Evolutionary conservation across 1,140 invertebrate species (phyloP), one percentile per base, ranked within the genome.

Genomic region (Nomia melanderi): DNA sequence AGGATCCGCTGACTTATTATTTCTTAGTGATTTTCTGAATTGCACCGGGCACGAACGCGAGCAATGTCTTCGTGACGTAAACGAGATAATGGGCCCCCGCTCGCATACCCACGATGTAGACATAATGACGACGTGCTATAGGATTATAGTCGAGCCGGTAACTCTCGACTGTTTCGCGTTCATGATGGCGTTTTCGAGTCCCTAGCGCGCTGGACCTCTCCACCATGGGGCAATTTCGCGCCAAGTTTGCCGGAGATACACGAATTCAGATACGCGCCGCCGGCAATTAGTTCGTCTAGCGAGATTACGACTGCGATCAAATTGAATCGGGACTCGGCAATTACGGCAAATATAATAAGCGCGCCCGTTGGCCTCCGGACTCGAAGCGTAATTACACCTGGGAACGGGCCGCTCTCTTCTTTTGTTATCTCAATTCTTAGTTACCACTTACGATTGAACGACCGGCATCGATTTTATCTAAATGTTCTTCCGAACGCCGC

Each of bases 1-100:
- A 57, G 53, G 62, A 77, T 67, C 53, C 56, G 76, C 82, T 75
- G 82, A 80, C 84, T 89, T 88, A 88, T 89, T 90, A 88, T 89
- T 88, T 90, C 88, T 90, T 89, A 89, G 88, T 90, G 89, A 90
- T 89, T 89, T 89, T 90, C 88, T 89, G 86, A 89, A 90, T 89
- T 89, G 83, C 89, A 78, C 79, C 57, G 69, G 70, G 83, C 81
- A 82, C 83, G 80, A 81, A 81, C 64, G 80, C 78, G 71, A 79
- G 81, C 76, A 65, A 86, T 88, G 88, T 89, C 88, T 89, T 90
- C 89, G 88, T 90, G 89, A 90, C 85, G 88, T 89, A 90, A 90
- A 90, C 87, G 89, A 90, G 88, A 87, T 90, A 89, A 89, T 90
- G 82, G 41, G 85, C 67, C 75, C 63, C 77, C 71, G 78, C 69